Percentiles rank a stretch among this genome's conserved stretches.
These are phyloP conservation scores for Tyrophagus putrescentiae DNA, from an alignment of 1,140 invertebrate genomes.

Conservation along the genomic window DNA sequence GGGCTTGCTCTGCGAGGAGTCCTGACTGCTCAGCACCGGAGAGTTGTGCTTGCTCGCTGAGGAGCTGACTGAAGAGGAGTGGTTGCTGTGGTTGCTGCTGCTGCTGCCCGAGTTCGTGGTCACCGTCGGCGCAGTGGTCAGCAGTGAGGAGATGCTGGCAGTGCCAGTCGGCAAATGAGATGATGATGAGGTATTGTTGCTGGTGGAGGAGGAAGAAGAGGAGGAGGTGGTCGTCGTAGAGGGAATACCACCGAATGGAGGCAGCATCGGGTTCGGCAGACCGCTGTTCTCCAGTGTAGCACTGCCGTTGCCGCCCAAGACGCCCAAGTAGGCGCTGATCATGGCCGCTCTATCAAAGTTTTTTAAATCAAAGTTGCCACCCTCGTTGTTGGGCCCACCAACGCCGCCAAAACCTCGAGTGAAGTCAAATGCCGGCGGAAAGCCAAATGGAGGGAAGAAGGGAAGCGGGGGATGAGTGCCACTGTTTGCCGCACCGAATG, in stretches of 20 bases:
- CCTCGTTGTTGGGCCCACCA: neutral
- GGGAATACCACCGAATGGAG: neutral
- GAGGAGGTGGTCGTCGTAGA: neutral
- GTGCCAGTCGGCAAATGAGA: neutral
- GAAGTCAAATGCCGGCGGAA: constrained; percentile 20
- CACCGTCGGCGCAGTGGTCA: neutral
- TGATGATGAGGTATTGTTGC: neutral
- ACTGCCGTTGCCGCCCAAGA: neutral
- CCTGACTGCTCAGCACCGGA: neutral
- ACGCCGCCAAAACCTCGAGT: neutral
- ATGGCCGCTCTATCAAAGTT: constrained; percentile 15
- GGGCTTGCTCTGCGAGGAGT: neutral
- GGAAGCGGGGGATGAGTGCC: neutral
- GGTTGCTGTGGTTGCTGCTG: neutral
- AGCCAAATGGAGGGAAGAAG: constrained; percentile 18
- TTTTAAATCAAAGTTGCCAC: constrained; percentile 18
- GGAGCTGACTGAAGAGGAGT: constrained; percentile 11
- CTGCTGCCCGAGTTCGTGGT: neutral
- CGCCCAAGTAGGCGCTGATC: constrained; percentile 20
- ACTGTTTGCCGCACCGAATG: neutral
- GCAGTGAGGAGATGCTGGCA: neutral
- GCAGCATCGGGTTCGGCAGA: neutral
- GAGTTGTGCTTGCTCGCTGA: constrained; percentile 2
- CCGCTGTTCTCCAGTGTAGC: neutral
- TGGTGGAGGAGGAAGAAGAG: neutral